These are phyloP conservation scores for Perdita meconis DNA, from an alignment of 2,888 invertebrate genomes.

Conservation along the genomic window DNA sequence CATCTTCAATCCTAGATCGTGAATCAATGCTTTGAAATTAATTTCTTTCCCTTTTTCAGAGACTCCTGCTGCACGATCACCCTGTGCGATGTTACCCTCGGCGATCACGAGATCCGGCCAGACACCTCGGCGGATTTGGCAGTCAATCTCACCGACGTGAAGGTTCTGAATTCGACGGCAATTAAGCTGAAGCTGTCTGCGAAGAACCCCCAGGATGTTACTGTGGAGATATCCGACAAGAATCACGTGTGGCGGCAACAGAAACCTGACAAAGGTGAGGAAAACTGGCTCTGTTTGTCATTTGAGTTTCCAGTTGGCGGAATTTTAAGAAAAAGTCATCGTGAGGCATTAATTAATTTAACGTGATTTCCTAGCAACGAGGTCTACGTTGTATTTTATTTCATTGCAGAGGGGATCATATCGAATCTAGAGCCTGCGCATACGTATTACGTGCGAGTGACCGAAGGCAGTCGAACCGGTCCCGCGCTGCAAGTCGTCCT, in stretches of 20 bases:
- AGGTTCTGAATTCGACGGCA: slow-evolving; percentile 82
- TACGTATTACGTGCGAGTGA: slow-evolving; percentile 82
- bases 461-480: slow-evolving; percentile 77
- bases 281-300: no score
- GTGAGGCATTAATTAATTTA: no score
- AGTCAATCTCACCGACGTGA: slow-evolving; percentile 80
- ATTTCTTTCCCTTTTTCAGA: slow-evolving; percentile 77
- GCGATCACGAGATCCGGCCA: slow-evolving; percentile 87
- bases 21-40: neutral
- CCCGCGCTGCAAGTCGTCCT: slow-evolving; percentile 78
- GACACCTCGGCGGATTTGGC: slow-evolving; percentile 79
- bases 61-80: slow-evolving; percentile 94
- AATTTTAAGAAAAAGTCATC: no score
- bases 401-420: slow-evolving; percentile 77
- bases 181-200: slow-evolving; percentile 79
- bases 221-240: slow-evolving; percentile 79
- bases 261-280: slow-evolving; percentile 78
- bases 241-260: slow-evolving; percentile 81
- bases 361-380: no score
- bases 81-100: slow-evolving; percentile 93
- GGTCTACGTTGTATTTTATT: neutral
- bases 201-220: slow-evolving; percentile 75
- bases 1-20: no score
- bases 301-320: no score
- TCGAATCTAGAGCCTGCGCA: slow-evolving; percentile 81